Base-by-base conservation (phyloP, 2,113 vertebrate genomes). In the Sprattus sprattus region DNA sequence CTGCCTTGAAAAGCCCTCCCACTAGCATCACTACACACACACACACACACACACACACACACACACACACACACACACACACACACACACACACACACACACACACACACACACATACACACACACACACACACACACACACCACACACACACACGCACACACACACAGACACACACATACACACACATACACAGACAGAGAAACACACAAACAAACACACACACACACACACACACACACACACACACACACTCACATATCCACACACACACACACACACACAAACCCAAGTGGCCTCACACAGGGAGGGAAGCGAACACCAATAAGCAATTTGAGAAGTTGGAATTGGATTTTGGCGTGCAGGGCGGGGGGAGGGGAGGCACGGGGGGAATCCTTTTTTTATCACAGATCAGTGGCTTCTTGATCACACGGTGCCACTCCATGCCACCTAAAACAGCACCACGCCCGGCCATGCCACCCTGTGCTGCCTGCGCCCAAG, bases 351-450 rank as follows among this genome's bases (percentile, higher is more conserved):
- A 93, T 95, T 94, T 92, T 91, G 88, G 91, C 92, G 89, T 91
- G 90, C 71, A 90, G 91, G 91, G 88, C 49, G 81, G 83, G 57
- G 45, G 75, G 71, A 4, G 28, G 25, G 4, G 25, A 4, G 25
- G 91, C 54, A 93, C 89, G 90, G 86, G 85, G 88, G 87, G 87
- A 88, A 39, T 39, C 88, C 90, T 90, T 92, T 92, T 92, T 95
- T 88, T 93, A 95, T 95, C 93, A 95, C 93, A 94, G 94, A 95
- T 94, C 92, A 93, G 92, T 93, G 91, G 86, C 90, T 88, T 90
- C 89, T 88, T 84, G 89, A 92, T 78, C 71, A 32, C 71, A 78
- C 71, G 0, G 60, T 22, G 6, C 60, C 60, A 22, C 60, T 25
- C 25, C 67, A 75, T 75, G 67, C 67, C 67, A 75, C n/a, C 28